These are phyloP conservation scores for Brachymystax lenok DNA, from an alignment of 2,797 vertebrate genomes.

Conservation along the genomic window DNA sequence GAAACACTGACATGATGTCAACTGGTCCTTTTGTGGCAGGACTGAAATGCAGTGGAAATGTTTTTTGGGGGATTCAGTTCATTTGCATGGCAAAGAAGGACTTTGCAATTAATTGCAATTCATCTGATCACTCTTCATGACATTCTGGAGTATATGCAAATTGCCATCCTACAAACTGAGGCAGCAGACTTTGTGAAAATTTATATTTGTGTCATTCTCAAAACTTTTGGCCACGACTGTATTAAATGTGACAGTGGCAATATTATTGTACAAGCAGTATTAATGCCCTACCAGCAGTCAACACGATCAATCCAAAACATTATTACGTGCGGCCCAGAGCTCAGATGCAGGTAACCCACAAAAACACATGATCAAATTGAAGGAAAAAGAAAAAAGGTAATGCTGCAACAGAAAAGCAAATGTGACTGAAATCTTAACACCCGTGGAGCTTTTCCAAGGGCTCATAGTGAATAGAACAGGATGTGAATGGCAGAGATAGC, in stretches of 20 bases:
- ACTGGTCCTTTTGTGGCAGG: too few species aligned
- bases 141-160: too few species aligned
- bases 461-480: conserved; percentile 60
- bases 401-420: conserved; percentile 64
- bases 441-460: conserved; percentile 68
- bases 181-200: too few species aligned
- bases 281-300: conserved; percentile 69
- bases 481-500: conserved; percentile 76
- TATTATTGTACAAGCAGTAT: conserved; percentile 67
- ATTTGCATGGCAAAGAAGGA: too few species aligned
- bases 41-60: too few species aligned
- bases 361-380: conserved; percentile 70
- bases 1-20: too few species aligned
- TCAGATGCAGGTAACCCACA: conserved; percentile 66
- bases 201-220: too few species aligned
- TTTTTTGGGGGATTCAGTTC: too few species aligned
- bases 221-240: too few species aligned
- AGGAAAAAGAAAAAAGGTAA: conserved; percentile 63
- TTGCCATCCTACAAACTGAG: too few species aligned
- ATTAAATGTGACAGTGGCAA: conserved; percentile 65
- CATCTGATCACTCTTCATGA: too few species aligned
- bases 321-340: conserved; percentile 49
- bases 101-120: too few species aligned
- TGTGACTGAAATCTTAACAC: conserved; percentile 68
- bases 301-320: conserved; percentile 75